Conservation (phyloP, 2,113 vertebrate genomes). For the Neotragus moschatus region DNA sequence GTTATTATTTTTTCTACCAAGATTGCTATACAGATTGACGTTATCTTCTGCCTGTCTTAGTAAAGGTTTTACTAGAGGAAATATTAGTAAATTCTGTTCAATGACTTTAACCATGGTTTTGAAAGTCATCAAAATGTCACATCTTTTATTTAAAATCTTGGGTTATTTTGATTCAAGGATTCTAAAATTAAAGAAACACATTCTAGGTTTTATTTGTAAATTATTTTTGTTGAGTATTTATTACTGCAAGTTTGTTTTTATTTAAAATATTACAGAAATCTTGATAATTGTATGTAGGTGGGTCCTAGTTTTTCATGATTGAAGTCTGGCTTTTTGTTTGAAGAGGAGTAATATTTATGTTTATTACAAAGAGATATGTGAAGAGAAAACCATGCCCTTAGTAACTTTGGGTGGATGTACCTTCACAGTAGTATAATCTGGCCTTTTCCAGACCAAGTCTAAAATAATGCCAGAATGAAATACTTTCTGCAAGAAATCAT, state of each 20-base stretch:
- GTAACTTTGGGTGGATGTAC: neutral
- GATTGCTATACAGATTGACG: neutral
- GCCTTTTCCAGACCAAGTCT: neutral
- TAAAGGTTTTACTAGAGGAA: neutral
- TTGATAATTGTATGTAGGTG: neutral
- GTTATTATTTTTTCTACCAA: neutral
- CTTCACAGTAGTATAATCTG: neutral
- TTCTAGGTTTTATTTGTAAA: neutral
- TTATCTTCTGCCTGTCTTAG: neutral
- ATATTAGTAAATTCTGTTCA: neutral
- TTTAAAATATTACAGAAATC: neutral
- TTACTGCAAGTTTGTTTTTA: neutral
- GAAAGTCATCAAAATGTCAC: neutral
- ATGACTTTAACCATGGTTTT: neutral
- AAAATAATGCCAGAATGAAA: neutral
- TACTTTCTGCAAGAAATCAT: neutral
- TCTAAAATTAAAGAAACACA: neutral
- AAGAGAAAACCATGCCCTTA: neutral
- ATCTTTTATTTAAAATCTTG: neutral
- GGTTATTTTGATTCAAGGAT: neutral
- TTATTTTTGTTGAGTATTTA: neutral
- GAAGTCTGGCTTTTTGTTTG: neutral
- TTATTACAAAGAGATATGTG: neutral
- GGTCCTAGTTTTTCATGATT: neutral
- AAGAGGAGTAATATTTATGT: neutral